Evolutionary conservation across 2,797 vertebrate species (phyloP).

Genomic region (Sebastes iracundus): DNA sequence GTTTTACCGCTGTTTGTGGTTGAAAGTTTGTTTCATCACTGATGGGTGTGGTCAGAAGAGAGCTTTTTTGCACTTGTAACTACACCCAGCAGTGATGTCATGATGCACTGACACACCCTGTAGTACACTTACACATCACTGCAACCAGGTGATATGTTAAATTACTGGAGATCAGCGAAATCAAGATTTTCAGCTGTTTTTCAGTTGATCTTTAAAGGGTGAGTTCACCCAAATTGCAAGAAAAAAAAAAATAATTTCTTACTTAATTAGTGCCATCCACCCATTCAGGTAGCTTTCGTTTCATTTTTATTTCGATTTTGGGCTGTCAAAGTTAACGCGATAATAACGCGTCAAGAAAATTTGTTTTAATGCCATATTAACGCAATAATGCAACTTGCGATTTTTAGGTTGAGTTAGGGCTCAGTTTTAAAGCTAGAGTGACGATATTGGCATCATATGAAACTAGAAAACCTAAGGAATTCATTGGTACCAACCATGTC

Average conservation of each 20-base stretch:
- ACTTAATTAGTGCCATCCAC: not conserved
- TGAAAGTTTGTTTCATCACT: not conserved
- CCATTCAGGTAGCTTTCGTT: not conserved
- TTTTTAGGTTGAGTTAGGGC: too few species aligned
- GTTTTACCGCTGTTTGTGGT: not conserved
- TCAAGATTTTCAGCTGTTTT: not conserved
- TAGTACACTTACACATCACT: not conserved
- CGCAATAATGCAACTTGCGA: accelerated
- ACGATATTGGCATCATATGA: too few species aligned
- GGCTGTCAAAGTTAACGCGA: too few species aligned
- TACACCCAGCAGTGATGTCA: not conserved
- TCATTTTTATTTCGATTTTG: not conserved
- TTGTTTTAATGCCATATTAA: too few species aligned
- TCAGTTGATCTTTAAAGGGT: not conserved
- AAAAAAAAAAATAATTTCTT: not conserved
- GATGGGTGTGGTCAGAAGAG: not conserved
- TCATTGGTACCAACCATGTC: too few species aligned
- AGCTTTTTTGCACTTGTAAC: not conserved
- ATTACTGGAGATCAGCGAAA: not conserved
- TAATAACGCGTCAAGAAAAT: too few species aligned
- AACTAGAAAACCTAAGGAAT: too few species aligned
- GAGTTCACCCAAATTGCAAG: not conserved
- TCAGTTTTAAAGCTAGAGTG: too few species aligned
- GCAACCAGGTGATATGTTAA: not conserved
- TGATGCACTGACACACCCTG: not conserved